Evolutionary conservation across 1,140 invertebrate species (phyloP).

Genomic region (Belonocnema kinseyi): DNA sequence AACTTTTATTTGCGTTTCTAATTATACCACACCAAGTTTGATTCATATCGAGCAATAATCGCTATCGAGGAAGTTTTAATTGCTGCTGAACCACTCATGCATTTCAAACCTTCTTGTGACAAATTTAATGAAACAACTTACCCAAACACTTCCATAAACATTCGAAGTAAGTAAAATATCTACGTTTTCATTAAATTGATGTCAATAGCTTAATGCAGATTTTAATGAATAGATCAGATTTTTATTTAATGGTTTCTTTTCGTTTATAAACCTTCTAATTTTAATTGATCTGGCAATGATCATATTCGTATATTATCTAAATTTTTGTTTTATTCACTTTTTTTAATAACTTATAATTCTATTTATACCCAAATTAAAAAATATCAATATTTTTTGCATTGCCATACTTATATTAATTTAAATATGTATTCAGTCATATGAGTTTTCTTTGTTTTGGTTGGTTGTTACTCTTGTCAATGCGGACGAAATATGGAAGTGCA

Average conservation of each 20-base stretch:
- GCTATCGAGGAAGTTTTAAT: neutral
- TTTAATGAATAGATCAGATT: too few species aligned
- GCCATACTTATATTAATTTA: too few species aligned
- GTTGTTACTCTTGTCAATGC: slow-evolving; percentile 1
- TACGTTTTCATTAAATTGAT: neutral
- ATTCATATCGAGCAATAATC: neutral
- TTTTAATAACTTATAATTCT: too few species aligned
- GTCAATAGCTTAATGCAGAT: too few species aligned
- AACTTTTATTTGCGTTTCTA: neutral
- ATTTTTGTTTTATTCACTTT: too few species aligned
- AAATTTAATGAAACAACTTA: neutral
- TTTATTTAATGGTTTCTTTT: too few species aligned
- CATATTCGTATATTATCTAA: too few species aligned
- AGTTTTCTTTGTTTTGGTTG: neutral
- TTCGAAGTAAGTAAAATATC: neutral
- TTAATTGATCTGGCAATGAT: too few species aligned
- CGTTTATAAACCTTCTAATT: too few species aligned
- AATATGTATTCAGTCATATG: too few species aligned
- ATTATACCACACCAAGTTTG: neutral
- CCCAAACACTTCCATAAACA: neutral
- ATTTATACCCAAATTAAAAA: too few species aligned
- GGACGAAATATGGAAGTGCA: slow-evolving; percentile 2
- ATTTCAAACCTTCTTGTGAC: neutral
- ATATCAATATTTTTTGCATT: too few species aligned
- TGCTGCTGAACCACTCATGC: neutral